Base-by-base conservation (phyloP, 2,888 invertebrate genomes). In the Rhamnusium bicolor region DNA sequence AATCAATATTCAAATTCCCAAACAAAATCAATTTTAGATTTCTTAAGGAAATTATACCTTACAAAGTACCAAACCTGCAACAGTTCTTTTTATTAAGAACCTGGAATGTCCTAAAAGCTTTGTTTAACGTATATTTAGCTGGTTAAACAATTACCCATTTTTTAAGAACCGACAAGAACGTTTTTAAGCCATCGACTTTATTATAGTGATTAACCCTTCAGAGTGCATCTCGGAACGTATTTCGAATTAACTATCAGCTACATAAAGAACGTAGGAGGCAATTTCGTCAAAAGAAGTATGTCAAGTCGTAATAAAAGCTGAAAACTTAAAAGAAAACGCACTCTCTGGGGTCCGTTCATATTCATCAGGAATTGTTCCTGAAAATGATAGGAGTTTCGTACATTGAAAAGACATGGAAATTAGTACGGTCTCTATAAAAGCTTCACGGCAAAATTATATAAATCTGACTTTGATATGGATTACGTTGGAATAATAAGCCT, bases 181-280 rank as follows among this genome's bases (percentile, higher is more conserved):
- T 61, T 71, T 71, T 71, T 61, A 71, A 61, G 61, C 40, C 66
- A 47, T 67, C 67, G 58, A 61, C 67, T 67, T 71, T 71, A 71
- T 71, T 67, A 71, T 60, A 54, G 71, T 67, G 71, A 71, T 71
- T 71, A 71, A 71, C 67, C 71, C 67, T 61, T 65, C 70, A 54
- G 40, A 54, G 63, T 61, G 51, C 67, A 54, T 66, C 67, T 61
- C 65, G 46, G 24, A 65, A 65, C 27, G 54, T 65, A 63, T 63
- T 63, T 63, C 27, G 16, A 63, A 63, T 62, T 63, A 51, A 61
- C 63, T 19, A 61, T 47, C 61, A 47, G 24, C 61, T 12, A 40
- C 32, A 32, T 60, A 29, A 32, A 18, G 58, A 29, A 60, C 58
- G 58, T 60, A 29, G 58, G 18, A 60, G 58, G 58, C 29, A 18